Conservation (phyloP, 1,140 invertebrate genomes). For the Sipha flava region DNA sequence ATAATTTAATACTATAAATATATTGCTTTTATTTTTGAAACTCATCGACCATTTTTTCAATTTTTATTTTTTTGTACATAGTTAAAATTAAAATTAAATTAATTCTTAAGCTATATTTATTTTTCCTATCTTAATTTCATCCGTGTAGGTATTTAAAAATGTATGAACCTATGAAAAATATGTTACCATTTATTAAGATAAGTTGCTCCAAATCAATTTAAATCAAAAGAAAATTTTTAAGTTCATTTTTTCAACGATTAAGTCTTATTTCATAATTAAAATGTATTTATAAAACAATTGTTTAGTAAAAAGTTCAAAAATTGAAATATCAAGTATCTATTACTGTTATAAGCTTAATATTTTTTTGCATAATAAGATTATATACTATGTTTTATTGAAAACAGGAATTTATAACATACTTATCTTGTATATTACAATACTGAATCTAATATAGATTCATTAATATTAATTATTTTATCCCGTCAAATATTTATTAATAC, state of each 20-base stretch:
- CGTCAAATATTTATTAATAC: too few species aligned
- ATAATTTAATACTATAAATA: slow-evolving; percentile 23
- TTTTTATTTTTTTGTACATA: not conserved
- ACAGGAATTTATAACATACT: too few species aligned
- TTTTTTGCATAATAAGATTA: not conserved
- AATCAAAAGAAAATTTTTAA: not conserved
- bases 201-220: slow-evolving; percentile 8
- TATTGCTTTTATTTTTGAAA: slow-evolving; percentile 20
- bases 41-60: too few species aligned
- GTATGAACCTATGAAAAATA: not conserved
- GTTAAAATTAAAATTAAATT: not conserved
- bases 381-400: too few species aligned
- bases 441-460: too few species aligned
- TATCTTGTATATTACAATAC: too few species aligned
- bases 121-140: slow-evolving; percentile 4
- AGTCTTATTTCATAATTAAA: not conserved
- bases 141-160: not conserved
- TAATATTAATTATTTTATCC: too few species aligned
- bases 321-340: not conserved
- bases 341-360: not conserved
- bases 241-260: not conserved
- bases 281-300: not conserved
- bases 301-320: not conserved
- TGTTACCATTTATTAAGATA: not conserved
- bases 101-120: not conserved